These are phyloP conservation scores for Drosophila ananassae DNA, from an alignment of 1,140 invertebrate species.

Conservation along the genomic window DNA sequence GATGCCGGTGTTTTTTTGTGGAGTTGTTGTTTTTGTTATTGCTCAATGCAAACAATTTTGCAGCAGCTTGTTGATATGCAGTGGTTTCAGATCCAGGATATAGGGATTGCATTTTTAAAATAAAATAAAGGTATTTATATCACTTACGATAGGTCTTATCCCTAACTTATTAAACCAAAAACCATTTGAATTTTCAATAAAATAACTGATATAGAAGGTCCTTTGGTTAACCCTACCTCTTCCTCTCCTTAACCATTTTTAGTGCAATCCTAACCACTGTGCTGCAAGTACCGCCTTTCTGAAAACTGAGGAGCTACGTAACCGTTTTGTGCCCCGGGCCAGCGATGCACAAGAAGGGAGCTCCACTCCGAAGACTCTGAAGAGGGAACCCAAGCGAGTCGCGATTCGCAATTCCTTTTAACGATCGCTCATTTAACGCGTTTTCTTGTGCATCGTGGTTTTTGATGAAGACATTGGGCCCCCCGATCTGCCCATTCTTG, in stretches of 20 bases:
- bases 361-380: conserved; percentile 28
- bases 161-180: too few relatives aligned
- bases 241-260: neutral
- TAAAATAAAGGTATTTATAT: too few relatives aligned
- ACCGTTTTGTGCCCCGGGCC: conserved; percentile 52
- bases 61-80: conserved; percentile 38
- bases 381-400: conserved; percentile 43
- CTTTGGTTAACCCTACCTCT: neutral
- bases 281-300: conserved; percentile 44
- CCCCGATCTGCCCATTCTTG: conserved; percentile 1
- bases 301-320: conserved; percentile 36
- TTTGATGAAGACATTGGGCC: conserved; percentile 77
- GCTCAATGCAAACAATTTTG: conserved; percentile 46
- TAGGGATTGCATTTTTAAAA: too few relatives aligned
- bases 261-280: conserved; percentile 25
- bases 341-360: conserved; percentile 45
- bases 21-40: conserved; percentile 30
- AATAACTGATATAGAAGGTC: neutral
- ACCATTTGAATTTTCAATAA: too few relatives aligned
- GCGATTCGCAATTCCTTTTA: conserved; percentile 68
- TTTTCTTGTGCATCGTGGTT: conserved; percentile 65
- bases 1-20: conserved; percentile 11
- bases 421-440: conserved; percentile 81
- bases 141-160: too few relatives aligned
- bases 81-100: conserved; percentile 4